A percentile compares a stretch with the other conserved stretches of the same genome.
These are phyloP conservation scores for Dunckerocampus dactyliophorus DNA, from an alignment of 2,113 vertebrate genomes.

Conservation along the genomic window DNA sequence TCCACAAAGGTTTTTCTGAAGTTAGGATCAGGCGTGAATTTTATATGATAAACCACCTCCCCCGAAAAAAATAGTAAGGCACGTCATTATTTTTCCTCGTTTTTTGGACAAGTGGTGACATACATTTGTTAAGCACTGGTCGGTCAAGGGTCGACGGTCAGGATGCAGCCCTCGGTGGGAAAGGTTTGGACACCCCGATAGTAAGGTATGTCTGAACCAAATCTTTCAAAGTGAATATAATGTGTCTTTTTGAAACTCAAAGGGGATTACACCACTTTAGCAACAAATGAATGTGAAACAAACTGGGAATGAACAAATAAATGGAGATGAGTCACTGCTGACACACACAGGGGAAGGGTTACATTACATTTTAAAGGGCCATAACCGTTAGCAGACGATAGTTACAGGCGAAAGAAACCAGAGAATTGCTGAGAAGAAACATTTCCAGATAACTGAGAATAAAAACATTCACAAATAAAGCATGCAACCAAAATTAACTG, in stretches of 20 bases:
- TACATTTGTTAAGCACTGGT: too few species aligned
- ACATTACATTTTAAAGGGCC: slow-evolving; percentile 10
- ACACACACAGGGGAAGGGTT: slow-evolving; percentile 14
- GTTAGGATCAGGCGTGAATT: too few species aligned
- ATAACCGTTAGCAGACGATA: slow-evolving; percentile 6
- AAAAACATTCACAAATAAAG: slow-evolving; percentile 2
- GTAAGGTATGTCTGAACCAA: too few species aligned
- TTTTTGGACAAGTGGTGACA: too few species aligned
- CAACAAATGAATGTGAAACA: neutral
- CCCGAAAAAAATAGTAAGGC: too few species aligned
- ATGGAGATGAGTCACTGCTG: slow-evolving; percentile 9
- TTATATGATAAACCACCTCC: too few species aligned
- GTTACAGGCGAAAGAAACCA: slow-evolving; percentile 21
- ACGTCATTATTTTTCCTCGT: too few species aligned
- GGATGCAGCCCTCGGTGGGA: too few species aligned
- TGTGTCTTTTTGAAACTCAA: neutral
- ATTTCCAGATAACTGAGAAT: slow-evolving; percentile 2
- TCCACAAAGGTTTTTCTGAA: too few species aligned
- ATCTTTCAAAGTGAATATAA: neutral
- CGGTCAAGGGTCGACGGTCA: too few species aligned
- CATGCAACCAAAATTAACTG: slow-evolving; percentile 24
- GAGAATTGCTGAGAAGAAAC: slow-evolving; percentile 14
- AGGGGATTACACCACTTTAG: neutral
- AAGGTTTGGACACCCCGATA: too few species aligned
- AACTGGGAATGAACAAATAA: slow-evolving; percentile 7